phyloP scores from a whole-genome alignment of 2,113 vertebrate genomes.

The Neogale vison region DNA sequence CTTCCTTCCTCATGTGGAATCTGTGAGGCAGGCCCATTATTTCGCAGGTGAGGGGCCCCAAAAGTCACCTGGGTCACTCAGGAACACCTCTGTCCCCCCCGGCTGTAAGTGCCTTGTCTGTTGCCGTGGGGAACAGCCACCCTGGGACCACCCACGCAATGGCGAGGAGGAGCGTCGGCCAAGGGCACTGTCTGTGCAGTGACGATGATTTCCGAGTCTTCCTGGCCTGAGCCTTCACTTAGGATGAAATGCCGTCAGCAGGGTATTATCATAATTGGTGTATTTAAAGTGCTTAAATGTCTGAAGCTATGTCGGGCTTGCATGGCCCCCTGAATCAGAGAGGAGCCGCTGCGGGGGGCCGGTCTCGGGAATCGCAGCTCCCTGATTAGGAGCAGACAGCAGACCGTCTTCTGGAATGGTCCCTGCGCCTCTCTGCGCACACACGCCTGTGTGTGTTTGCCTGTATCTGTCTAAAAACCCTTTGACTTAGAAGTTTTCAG shows the following conservation, averaged over 20 bases:
- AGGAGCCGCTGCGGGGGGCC: neutral
- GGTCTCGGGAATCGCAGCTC: neutral
- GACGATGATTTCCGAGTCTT: conserved; percentile 30
- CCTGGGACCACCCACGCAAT: neutral
- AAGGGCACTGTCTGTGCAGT: neutral
- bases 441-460: fast-evolving
- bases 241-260: neutral
- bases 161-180: neutral
- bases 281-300: conserved; percentile 60
- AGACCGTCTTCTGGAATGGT: neutral
- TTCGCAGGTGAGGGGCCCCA: neutral
- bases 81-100: neutral
- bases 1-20: neutral
- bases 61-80: neutral
- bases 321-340: neutral
- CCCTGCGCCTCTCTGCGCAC: neutral
- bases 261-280: conserved; percentile 33
- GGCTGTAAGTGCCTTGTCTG: neutral
- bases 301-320: neutral
- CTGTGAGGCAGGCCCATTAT: fast-evolving
- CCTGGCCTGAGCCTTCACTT: conserved; percentile 29
- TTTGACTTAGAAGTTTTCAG: neutral
- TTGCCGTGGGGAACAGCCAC: neutral
- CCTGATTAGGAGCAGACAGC: neutral
- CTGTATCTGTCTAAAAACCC: no score